These are phyloP conservation scores for Odontamblyopus lacepedii DNA, from an alignment of 2,797 vertebrate species.

Conservation along the genomic window DNA sequence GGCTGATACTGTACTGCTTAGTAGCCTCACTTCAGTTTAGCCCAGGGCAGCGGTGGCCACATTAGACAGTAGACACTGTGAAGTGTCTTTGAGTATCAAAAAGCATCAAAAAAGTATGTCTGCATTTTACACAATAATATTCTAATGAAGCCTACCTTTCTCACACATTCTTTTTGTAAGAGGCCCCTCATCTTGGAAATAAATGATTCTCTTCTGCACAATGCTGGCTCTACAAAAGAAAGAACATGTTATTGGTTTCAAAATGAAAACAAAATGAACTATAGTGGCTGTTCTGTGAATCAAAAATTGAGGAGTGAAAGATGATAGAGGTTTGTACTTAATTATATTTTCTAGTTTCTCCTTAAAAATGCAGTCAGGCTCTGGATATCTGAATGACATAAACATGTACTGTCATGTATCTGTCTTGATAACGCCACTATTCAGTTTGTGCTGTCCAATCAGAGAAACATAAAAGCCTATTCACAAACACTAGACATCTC, in stretches of 20 bases:
- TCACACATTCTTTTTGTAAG: slow-evolving; percentile 95
- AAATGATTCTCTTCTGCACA: slow-evolving; percentile 94
- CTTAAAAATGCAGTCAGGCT: background rate
- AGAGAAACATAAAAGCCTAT: background rate
- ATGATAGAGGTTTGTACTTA: background rate
- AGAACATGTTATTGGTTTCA: slow-evolving; percentile 13
- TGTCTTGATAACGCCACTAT: background rate
- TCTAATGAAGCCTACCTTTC: slow-evolving; percentile 80
- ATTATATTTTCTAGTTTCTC: background rate
- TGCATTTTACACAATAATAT: background rate
- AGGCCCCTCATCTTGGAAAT: slow-evolving; percentile 94
- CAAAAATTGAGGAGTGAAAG: slow-evolving; percentile 11
- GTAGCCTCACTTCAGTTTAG: no score
- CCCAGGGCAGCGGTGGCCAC: no score
- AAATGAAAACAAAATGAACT: slow-evolving; percentile 8
- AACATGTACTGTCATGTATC: no score
- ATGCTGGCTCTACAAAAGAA: slow-evolving; percentile 88
- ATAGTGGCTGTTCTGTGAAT: background rate
- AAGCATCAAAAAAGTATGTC: background rate
- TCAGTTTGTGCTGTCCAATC: background rate
- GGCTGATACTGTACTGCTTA: no score
- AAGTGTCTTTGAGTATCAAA: no score
- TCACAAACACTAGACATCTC: no score
- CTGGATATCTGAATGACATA: no score
- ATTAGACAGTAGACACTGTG: no score